Percentiles rank a stretch among this genome's conserved stretches.
Conservation (phyloP, 2,888 invertebrate species). For the Apodemia zela region DNA sequence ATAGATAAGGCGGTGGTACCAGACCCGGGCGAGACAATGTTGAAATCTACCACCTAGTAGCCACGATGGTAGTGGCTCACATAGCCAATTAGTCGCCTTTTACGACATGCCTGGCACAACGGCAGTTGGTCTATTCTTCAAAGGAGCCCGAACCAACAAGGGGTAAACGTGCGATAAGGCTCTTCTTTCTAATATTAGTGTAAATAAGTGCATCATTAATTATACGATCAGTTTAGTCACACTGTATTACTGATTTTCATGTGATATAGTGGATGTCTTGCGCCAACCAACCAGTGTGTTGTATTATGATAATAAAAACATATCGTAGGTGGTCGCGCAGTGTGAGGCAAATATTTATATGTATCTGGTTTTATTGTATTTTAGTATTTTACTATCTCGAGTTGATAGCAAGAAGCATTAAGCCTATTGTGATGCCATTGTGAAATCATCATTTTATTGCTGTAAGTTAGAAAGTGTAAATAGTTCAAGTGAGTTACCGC, state of each 20-base stretch:
- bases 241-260: not conserved
- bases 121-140: too few species aligned
- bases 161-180: not conserved
- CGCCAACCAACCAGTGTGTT: conserved; percentile 29
- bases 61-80: too few species aligned
- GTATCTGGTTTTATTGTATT: conserved; percentile 61
- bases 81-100: too few species aligned
- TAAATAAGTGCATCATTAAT: not conserved
- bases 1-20: too few species aligned
- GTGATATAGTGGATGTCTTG: not conserved
- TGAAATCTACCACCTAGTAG: too few species aligned
- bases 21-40: too few species aligned
- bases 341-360: conserved; percentile 56
- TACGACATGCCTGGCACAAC: too few species aligned
- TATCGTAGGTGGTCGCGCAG: conserved; percentile 62
- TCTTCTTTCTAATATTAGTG: not conserved
- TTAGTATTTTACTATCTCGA: conserved; percentile 61
- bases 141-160: too few species aligned
- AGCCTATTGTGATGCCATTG: conserved; percentile 40
- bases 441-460: conserved; percentile 22
- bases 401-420: conserved; percentile 33
- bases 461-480: conserved; percentile 20
- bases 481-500: conserved; percentile 13
- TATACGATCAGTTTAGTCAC: not conserved
- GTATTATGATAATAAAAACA: conserved; percentile 53